Evolutionary conservation across 2,888 invertebrate species (phyloP).

Genomic region (Mimas tiliae): DNA sequence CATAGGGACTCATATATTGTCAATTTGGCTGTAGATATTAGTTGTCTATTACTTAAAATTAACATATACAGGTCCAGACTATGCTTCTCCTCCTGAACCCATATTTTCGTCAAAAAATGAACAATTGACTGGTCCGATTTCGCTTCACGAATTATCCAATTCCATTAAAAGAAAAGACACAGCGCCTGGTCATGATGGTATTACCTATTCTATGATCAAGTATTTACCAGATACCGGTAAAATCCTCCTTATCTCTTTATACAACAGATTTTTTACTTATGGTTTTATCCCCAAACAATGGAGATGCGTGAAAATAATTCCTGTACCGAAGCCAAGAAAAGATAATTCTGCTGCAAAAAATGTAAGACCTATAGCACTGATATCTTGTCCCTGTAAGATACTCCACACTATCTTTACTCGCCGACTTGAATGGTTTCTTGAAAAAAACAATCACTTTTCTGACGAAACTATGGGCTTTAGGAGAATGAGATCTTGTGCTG

Average conservation of each 20-base stretch:
- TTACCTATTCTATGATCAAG: constrained; percentile 31
- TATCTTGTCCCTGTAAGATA: constrained; percentile 34
- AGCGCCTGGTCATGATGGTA: neutral
- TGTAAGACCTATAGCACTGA: constrained; percentile 35
- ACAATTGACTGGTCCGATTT: neutral
- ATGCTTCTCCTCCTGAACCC: neutral
- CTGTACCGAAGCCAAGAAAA: constrained; percentile 17
- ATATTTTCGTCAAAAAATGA: neutral
- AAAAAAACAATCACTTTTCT: neutral
- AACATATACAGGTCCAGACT: neutral
- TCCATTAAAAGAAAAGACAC: neutral
- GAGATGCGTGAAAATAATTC: constrained; percentile 32
- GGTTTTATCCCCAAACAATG: constrained; percentile 39
- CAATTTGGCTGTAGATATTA: no score
- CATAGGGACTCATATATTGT: no score
- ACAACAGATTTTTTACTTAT: constrained; percentile 24
- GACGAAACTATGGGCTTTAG: constrained; percentile 32
- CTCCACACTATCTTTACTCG: constrained; percentile 33
- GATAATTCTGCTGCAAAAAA: constrained; percentile 33
- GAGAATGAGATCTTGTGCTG: constrained; percentile 30
- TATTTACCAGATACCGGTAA: constrained; percentile 30
- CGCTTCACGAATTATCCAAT: neutral
- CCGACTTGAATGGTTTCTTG: constrained; percentile 30
- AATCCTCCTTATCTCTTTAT: constrained; percentile 22
- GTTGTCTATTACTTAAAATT: no score